These are phyloP conservation scores for Eupithecia subumbrata DNA, from an alignment of 2,888 invertebrate species.

Conservation along the genomic window DNA sequence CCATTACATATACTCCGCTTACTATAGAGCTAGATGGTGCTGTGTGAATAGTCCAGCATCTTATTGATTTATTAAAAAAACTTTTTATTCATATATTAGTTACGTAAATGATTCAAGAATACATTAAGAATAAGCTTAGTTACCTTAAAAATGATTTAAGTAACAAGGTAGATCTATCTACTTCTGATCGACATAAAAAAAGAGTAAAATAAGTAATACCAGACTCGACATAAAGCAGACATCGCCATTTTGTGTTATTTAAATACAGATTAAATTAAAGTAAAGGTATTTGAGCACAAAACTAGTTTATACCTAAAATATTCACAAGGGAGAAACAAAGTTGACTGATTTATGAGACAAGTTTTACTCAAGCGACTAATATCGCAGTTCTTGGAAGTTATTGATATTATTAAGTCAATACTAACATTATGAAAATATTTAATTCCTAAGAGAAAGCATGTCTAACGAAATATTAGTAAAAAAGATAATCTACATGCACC, in stretches of 20 bases:
- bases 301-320: neutral
- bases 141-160: too few species aligned
- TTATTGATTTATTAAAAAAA: too few species aligned
- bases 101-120: too few species aligned
- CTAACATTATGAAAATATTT: neutral
- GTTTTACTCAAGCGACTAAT: conserved; percentile 8
- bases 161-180: too few species aligned
- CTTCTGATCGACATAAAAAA: too few species aligned
- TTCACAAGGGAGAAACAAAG: neutral
- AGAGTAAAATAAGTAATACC: too few species aligned
- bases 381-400: conserved; percentile 10
- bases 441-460: neutral
- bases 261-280: neutral
- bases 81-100: too few species aligned
- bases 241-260: neutral
- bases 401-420: conserved; percentile 19
- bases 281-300: neutral
- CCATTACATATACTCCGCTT: too few species aligned
- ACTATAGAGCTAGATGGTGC: too few species aligned
- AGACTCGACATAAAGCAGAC: neutral
- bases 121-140: too few species aligned
- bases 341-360: conserved; percentile 17
- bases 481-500: neutral
- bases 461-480: neutral
- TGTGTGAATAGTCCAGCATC: too few species aligned